These are phyloP conservation scores for Polymixis lichenea DNA, from an alignment of 2,888 invertebrate species.

Conservation along the genomic window DNA sequence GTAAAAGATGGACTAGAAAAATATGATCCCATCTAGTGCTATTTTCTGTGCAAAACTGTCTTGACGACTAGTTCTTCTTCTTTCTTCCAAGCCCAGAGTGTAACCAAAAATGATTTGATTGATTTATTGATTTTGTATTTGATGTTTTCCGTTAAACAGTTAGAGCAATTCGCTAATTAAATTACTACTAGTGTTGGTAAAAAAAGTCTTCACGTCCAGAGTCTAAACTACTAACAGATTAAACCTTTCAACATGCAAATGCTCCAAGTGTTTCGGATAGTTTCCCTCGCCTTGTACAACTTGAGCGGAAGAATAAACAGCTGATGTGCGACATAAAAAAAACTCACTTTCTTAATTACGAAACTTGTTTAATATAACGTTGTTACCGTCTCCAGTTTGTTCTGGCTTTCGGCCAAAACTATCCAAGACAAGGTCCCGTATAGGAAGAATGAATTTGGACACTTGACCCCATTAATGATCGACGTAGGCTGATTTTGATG, in stretches of 20 bases:
- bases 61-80: too few relatives aligned
- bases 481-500: constrained; percentile 35
- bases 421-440: constrained; percentile 59
- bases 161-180: constrained; percentile 2
- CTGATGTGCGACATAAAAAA: constrained; percentile 48
- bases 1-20: neutral
- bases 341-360: constrained; percentile 54
- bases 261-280: constrained; percentile 19
- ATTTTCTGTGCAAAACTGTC: neutral
- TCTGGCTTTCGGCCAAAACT: constrained; percentile 58
- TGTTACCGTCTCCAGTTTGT: constrained; percentile 40
- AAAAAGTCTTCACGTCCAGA: neutral
- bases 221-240: constrained; percentile 4
- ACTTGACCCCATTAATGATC: constrained; percentile 61
- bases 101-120: neutral
- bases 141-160: neutral
- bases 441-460: constrained; percentile 57
- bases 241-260: constrained; percentile 27
- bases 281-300: constrained; percentile 21
- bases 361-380: constrained; percentile 62
- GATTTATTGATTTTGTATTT: neutral
- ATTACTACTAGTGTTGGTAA: neutral
- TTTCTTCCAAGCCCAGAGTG: neutral
- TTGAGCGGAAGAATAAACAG: constrained; percentile 13
- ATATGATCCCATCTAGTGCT: neutral